Evolutionary conservation across 2,888 invertebrate species (phyloP).

Genomic region (Acheta domesticus): DNA sequence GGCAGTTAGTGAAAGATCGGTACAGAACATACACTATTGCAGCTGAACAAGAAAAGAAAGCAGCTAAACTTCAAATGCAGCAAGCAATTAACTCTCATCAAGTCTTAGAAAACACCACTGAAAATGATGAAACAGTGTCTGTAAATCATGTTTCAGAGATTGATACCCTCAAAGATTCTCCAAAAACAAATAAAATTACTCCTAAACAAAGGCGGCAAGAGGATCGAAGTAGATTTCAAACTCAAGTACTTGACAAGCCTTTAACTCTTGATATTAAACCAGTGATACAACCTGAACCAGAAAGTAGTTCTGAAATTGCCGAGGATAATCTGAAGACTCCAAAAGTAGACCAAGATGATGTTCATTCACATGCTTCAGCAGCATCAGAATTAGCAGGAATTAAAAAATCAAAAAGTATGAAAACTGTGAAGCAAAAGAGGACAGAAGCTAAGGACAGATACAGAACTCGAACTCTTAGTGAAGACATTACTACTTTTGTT

Average conservation of each 20-base stretch:
- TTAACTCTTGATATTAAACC: conserved; percentile 41
- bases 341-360: conserved; percentile 3
- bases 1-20: conserved; percentile 71
- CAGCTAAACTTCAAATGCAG: conserved; percentile 41
- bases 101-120: neutral
- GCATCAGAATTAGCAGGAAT: neutral
- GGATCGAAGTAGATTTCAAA: conserved; percentile 67
- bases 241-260: conserved; percentile 54
- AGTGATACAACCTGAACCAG: conserved; percentile 37
- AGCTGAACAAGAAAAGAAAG: conserved; percentile 41
- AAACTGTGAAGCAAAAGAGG: conserved; percentile 57
- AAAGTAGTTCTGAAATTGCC: conserved; percentile 36
- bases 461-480: conserved; percentile 66
- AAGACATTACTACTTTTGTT: conserved; percentile 35
- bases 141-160: conserved; percentile 21
- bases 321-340: conserved; percentile 28
- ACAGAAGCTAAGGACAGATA: conserved; percentile 69
- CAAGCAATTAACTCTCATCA: conserved; percentile 37
- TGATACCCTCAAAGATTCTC: conserved; percentile 12
- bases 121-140: neutral
- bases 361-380: conserved; percentile 10
- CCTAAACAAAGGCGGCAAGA: conserved; percentile 65
- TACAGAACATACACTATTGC: conserved; percentile 74
- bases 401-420: conserved; percentile 47
- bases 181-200: conserved; percentile 47